Conservation (phyloP, 2,888 invertebrate species). For the Caenorhabditis sp. region DNA sequence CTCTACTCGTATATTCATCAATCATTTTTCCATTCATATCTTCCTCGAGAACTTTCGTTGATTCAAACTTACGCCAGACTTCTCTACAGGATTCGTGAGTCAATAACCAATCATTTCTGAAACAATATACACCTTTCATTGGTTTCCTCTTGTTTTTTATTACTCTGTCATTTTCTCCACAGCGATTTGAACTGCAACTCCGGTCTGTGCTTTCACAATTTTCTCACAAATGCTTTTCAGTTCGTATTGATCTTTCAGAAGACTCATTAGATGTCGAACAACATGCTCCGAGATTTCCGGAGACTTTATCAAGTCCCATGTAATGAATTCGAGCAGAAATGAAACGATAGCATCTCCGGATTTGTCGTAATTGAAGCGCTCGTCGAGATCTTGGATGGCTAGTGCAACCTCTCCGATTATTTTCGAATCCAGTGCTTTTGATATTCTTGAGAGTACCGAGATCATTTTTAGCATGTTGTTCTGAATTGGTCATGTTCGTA, state of each 20-base stretch:
- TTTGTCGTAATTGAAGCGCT: background rate
- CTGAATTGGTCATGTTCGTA: too few relatives aligned
- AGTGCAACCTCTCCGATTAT: constrained; percentile 23
- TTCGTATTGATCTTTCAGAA: background rate
- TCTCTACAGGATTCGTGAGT: constrained; percentile 1
- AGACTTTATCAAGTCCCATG: constrained; percentile 29
- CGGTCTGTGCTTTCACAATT: constrained; percentile 14
- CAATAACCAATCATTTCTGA: constrained; percentile 26
- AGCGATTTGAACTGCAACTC: constrained; percentile 21
- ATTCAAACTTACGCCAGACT: background rate
- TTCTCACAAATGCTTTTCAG: background rate
- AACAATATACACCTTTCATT: background rate
- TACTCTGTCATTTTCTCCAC: constrained; percentile 35
- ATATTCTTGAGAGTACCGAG: background rate
- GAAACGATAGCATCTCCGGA: background rate
- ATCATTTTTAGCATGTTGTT: background rate
- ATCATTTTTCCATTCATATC: background rate
- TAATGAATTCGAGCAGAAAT: constrained; percentile 12
- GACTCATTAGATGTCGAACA: background rate
- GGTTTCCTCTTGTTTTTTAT: background rate
- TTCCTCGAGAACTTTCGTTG: background rate
- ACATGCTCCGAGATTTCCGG: constrained; percentile 1
- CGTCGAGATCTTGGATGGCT: constrained; percentile 21
- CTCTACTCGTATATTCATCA: background rate
- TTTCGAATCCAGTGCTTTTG: constrained; percentile 38